Conservation (phyloP, 2,888 invertebrate species). For the Patella ulyssiponensis region DNA sequence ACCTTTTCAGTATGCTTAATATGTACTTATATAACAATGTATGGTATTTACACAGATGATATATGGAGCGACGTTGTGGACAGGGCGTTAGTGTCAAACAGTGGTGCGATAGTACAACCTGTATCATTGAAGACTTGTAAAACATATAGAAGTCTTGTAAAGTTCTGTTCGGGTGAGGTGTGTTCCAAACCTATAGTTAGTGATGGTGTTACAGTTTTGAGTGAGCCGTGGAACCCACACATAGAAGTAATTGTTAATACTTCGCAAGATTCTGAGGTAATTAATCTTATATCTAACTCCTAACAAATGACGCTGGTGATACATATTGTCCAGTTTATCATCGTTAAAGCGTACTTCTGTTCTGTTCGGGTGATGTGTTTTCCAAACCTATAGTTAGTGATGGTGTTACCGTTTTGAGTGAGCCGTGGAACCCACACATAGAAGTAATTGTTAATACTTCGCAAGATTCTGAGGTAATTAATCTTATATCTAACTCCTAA, state of each 20-base stretch:
- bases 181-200: constrained; percentile 35
- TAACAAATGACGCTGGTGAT: too few relatives aligned
- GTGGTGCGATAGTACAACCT: not conserved
- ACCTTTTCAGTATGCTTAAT: too few relatives aligned
- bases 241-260: not conserved
- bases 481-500: too few relatives aligned
- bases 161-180: constrained; percentile 37
- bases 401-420: constrained; percentile 35
- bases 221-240: constrained; percentile 29
- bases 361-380: constrained; percentile 38
- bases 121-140: constrained; percentile 34
- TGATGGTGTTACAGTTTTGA: constrained; percentile 37
- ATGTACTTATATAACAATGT: too few relatives aligned
- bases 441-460: constrained; percentile 16
- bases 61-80: not conserved
- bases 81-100: not conserved
- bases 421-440: constrained; percentile 33
- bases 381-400: constrained; percentile 32
- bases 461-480: not conserved
- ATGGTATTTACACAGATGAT: not conserved
- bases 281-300: too few relatives aligned
- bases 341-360: too few relatives aligned
- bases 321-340: too few relatives aligned
- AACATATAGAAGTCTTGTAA: constrained; percentile 36
- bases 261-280: too few relatives aligned